phyloP scores from a whole-genome alignment of 2,113 vertebrate genomes.

The Sebastes fasciatus region DNA sequence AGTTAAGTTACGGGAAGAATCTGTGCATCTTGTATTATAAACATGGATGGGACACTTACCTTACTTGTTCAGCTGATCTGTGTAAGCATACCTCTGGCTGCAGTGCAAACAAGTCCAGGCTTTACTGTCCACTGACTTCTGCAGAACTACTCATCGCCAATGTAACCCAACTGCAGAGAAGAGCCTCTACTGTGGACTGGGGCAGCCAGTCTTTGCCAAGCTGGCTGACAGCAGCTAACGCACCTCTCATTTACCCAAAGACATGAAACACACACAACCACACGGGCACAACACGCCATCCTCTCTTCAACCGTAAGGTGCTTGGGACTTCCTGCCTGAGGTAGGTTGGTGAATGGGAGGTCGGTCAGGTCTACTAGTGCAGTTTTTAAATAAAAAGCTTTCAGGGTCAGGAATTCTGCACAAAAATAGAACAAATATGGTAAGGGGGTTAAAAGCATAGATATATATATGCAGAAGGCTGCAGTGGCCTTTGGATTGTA shows the following conservation, averaged over 20 bases:
- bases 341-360: conserved; percentile 13
- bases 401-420: neutral
- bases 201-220: conserved; percentile 80
- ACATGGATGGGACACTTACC: conserved; percentile 93
- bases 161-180: conserved; percentile 97
- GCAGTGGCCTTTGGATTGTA: no score
- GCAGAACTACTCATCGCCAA: conserved; percentile 99
- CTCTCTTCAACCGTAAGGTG: conserved; percentile 47
- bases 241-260: conserved; percentile 73
- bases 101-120: conserved; percentile 99
- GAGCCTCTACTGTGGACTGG: conserved; percentile 92
- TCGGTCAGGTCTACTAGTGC: neutral
- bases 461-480: no score
- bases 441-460: neutral
- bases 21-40: conserved; percentile 83
- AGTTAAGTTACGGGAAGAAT: conserved; percentile 62
- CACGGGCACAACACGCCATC: conserved; percentile 57
- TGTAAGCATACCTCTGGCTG: conserved; percentile 98
- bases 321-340: conserved; percentile 39
- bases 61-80: conserved; percentile 89
- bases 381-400: neutral
- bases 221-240: conserved; percentile 83
- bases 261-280: conserved; percentile 71
- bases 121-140: conserved; percentile 99
- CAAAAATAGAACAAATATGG: neutral